Percentiles rank a stretch among this genome's conserved stretches.
Conservation (phyloP, 30 jellyfish, hydroid and myxozoan species). For the Hydra vulgaris region DNA sequence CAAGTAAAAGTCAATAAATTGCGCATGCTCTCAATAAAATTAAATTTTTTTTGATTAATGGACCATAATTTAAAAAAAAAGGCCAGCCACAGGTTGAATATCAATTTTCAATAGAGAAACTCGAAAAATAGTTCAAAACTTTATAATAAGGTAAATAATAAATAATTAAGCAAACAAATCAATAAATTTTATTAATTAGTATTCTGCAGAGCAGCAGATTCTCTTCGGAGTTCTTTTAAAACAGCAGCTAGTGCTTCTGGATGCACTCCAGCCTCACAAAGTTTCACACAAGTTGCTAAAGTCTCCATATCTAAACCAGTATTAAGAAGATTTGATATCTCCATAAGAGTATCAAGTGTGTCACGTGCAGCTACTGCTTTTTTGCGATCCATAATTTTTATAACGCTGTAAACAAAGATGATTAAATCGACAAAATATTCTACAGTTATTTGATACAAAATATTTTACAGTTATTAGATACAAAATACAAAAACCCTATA, state of each 20-base stretch:
- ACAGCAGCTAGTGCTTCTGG: conserved; percentile 99
- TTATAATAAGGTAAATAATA: no score
- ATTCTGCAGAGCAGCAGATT: conserved; percentile 51
- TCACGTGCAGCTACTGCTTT: conserved; percentile 84
- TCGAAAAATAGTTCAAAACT: no score
- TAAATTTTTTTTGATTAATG: no score
- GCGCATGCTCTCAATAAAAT: no score
- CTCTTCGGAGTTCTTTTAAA: conserved; percentile 71
- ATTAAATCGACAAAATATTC: background rate
- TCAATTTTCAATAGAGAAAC: no score
- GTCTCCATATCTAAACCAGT: conserved; percentile 95
- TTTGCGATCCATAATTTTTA: conserved; percentile 24
- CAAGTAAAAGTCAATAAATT: no score
- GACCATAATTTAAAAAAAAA: no score
- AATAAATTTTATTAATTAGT: background rate
- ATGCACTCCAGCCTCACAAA: conserved; percentile 96
- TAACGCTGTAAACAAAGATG: background rate
- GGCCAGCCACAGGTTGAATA: no score
- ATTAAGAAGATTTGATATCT: conserved; percentile 71
- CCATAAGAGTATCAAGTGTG: conserved; percentile 84
- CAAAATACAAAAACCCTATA: no score
- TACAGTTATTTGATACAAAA: no score
- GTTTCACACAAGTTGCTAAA: conserved; percentile 73
- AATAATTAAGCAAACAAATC: no score
- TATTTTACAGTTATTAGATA: no score